These are phyloP conservation scores for Otus scops DNA, from an alignment of 2,797 vertebrate genomes.

Conservation along the genomic window DNA sequence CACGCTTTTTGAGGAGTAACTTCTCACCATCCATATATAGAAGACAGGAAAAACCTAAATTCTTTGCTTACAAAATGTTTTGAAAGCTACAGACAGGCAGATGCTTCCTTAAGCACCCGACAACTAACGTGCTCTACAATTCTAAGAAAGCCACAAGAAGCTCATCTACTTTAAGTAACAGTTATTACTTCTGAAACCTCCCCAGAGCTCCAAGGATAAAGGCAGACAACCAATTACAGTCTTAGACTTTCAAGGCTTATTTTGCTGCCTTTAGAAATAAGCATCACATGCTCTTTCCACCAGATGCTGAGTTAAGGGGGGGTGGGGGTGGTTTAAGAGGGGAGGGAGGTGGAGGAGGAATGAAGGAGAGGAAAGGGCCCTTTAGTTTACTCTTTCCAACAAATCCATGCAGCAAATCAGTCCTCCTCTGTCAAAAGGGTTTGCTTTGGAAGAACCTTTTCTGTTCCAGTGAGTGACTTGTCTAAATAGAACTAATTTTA, in stretches of 20 bases:
- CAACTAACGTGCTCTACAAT: neutral
- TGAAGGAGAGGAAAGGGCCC: neutral
- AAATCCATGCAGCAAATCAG: neutral
- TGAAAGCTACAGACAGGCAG: conserved; percentile 32
- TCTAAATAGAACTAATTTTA: neutral
- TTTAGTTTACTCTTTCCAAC: neutral
- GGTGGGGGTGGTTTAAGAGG: neutral
- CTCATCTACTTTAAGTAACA: conserved; percentile 79
- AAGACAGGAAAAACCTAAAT: conserved; percentile 1
- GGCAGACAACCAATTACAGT: conserved; percentile 80
- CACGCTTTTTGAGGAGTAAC: neutral
- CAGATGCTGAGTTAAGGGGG: neutral
- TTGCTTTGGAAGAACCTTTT: neutral
- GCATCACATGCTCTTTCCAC: conserved; percentile 61
- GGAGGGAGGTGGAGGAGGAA: neutral
- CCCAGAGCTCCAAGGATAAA: conserved; percentile 68
- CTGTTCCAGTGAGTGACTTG: neutral
- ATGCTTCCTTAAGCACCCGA: conserved; percentile 19
- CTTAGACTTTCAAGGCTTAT: conserved; percentile 73
- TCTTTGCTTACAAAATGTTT: conserved; percentile 41
- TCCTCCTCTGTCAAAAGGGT: neutral
- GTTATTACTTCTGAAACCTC: conserved; percentile 75
- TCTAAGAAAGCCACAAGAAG: conserved; percentile 69
- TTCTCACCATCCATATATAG: neutral
- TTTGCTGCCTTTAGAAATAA: conserved; percentile 68